These are phyloP conservation scores for Rhinichthys osculus DNA, from an alignment of 2,797 vertebrate genomes.

Conservation along the genomic window DNA sequence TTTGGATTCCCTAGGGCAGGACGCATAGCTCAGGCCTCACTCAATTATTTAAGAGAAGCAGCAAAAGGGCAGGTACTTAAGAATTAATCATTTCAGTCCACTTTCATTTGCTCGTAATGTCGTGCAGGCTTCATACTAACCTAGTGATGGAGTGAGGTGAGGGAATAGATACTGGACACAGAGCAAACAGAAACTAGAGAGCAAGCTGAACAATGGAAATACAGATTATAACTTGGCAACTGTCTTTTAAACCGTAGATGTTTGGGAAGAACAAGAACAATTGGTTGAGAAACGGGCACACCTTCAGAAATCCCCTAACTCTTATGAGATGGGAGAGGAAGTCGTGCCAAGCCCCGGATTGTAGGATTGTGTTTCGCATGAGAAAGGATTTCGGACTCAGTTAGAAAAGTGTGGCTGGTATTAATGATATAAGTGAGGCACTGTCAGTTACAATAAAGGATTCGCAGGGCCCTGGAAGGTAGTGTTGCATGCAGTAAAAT, in stretches of 20 bases:
- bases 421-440: slow-evolving; percentile 60
- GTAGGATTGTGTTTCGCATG: slow-evolving; percentile 53
- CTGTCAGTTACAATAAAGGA: slow-evolving; percentile 65
- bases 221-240: slow-evolving; percentile 21
- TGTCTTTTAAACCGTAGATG: slow-evolving; percentile 15
- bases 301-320: slow-evolving; percentile 47
- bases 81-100: slow-evolving; percentile 29
- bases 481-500: slow-evolving; percentile 26
- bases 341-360: slow-evolving; percentile 41
- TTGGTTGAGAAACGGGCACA: slow-evolving; percentile 8
- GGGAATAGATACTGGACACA: neutral
- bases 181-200: slow-evolving; percentile 28
- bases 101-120: slow-evolving; percentile 25
- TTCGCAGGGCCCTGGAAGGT: slow-evolving; percentile 13
- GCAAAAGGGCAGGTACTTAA: slow-evolving; percentile 30
- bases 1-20: slow-evolving; percentile 66
- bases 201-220: slow-evolving; percentile 7
- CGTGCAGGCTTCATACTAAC: neutral
- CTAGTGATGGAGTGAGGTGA: neutral
- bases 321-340: slow-evolving; percentile 33
- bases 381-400: slow-evolving; percentile 58
- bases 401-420: slow-evolving; percentile 53
- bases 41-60: slow-evolving; percentile 66
- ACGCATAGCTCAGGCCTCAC: slow-evolving; percentile 61
- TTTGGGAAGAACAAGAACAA: slow-evolving; percentile 16